Conservation (phyloP, 2,797 vertebrate genomes). For the Valencia hispanica region DNA sequence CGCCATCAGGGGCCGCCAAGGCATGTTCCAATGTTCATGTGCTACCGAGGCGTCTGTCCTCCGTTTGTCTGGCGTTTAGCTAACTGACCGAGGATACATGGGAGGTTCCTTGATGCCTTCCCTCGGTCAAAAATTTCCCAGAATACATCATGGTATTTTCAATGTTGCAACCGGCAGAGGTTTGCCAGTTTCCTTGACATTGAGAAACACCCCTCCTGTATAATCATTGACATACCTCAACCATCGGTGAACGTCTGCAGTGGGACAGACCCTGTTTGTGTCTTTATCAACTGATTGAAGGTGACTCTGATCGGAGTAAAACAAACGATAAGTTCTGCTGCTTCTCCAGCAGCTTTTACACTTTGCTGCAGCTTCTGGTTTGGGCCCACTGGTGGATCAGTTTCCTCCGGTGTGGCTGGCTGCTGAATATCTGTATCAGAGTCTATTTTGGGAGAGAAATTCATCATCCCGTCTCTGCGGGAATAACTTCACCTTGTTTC, state of each 20-base stretch:
- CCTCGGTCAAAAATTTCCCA: no score
- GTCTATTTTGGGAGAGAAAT: constrained; percentile 32
- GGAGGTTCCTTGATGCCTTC: no score
- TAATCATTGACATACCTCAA: background rate
- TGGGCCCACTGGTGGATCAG: background rate
- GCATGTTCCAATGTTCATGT: no score
- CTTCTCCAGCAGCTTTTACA: background rate
- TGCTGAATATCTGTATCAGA: constrained; percentile 14
- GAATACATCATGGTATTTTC: no score
- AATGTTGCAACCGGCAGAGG: no score
- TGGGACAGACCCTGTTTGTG: background rate
- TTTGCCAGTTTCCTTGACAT: no score
- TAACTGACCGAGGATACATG: no score
- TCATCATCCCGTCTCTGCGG: constrained; percentile 12
- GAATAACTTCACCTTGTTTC: constrained; percentile 14
- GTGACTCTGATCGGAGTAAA: background rate
- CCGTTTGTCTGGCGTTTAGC: no score
- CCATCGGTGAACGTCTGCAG: background rate
- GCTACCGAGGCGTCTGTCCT: no score
- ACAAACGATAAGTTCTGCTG: background rate
- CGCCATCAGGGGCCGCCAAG: no score
- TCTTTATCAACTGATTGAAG: background rate
- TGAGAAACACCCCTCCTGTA: no score
- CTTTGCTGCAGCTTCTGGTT: background rate
- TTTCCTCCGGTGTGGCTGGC: background rate